Evolutionary conservation across 1,140 invertebrate species (phyloP), one percentile per base, ranked within the genome.

Genomic region (Temnothorax nylanderi): DNA sequence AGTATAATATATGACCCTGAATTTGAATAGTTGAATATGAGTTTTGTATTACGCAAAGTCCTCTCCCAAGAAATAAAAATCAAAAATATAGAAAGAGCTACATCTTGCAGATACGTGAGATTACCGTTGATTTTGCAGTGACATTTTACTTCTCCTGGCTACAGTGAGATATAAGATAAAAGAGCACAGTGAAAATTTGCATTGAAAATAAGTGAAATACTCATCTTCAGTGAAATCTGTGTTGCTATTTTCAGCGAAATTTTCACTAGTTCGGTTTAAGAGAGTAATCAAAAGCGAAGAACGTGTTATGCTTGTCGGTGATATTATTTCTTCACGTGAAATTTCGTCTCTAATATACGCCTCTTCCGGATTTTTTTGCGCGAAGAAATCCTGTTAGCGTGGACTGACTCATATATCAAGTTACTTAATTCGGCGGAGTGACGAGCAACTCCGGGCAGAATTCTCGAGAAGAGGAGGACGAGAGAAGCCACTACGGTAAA

Each of bases 301-400:
- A 56, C 5, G 18, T 13, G 26, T 26, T 26, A 26, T 47, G 21
- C 44, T 51, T 11, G 10, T 51, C 32, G 16, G 10, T 21, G 5
- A 26, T 44, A 44, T 62, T 62, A 44, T 76, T 41, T 77, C 37
- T 41, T 51, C 21, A 13, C 49, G 32, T n/a, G 10, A 13, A 62
- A 62, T 11, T 16, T 67, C 44, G 13, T 67, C 18, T 78, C 16
- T 41, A 37, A 32, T 32, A 41, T 26, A 21, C 54, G 8, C 1
- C 6, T n/a, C 44, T 11, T 47, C 58, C 13, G n/a, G 18, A 34
- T 37, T 26, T 18, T 65, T 47, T 26, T 65, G 8, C 13, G 8
- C 56, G 77, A 54, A 67, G 44, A 64, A 21, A 32, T 80, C 32
- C 44, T 26, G 32, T 69, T 80, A 80, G 37, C n/a, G 32, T 21